Base-by-base conservation (phyloP, 2,888 invertebrate species). In the Andrena trimmerana region DNA sequence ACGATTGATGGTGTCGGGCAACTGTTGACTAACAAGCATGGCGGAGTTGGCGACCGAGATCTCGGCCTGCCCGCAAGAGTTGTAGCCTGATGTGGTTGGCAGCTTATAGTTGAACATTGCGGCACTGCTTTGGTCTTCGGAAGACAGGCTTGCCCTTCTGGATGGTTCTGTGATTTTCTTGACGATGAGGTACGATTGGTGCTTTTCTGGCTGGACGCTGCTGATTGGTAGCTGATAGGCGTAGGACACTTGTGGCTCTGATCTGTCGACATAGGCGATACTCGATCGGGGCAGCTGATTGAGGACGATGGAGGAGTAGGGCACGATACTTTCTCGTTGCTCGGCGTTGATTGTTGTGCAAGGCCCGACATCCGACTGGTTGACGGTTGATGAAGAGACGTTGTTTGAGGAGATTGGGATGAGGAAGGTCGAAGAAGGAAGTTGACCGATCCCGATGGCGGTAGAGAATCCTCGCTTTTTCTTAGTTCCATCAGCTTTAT, bases 401-500 rank as follows among this genome's bases (percentile, higher is more conserved):
- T 85, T 76, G 84, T 86, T 88, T 54, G 91, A 71, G 81, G 90
- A 84, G 91, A 94, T 90, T 83, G 94, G 93, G 91, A 93, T 92
- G 90, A 93, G 92, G 90, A 93, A 91, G 87, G 93, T 92, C 69
- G 93, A 91, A 85, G 93, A 85, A 78, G 93, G 92, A 78, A 92
- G 87, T 85, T 93, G 91, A 72, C 89, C 87, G 92, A 93, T 86
- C 84, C 90, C 86, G 86, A 91, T 81, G 82, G 88, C 81, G 63
- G 86, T 77, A 85, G 90, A 60, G 89, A 90, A 83, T 89, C 90
- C 71, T 81, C 82, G 83, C 54, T 86, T 88, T 85, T 91, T 90
- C 83, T 87, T 60, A 86, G 89, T 78, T 93, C 93, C 88, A 93
- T 93, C 91, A 91, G 81, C 68, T 91, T 93, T 90, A 93, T 93